These are phyloP conservation scores for Caenorhabditis wallacei DNA, from an alignment of 2,888 invertebrate genomes.

Conservation along the genomic window DNA sequence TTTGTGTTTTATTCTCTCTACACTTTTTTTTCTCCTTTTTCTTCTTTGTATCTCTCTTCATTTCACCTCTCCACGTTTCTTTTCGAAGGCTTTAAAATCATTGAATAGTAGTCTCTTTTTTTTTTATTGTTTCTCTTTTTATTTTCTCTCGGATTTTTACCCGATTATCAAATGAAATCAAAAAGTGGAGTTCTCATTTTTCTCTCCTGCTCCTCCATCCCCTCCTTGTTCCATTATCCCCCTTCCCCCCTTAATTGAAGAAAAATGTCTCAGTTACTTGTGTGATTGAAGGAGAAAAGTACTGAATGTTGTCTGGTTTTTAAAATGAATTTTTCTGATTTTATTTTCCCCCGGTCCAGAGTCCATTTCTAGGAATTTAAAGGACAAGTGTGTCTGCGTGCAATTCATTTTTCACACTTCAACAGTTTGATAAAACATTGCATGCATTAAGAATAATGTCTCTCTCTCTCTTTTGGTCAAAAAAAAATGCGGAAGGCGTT, in stretches of 20 bases:
- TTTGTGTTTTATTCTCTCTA: conserved; percentile 24
- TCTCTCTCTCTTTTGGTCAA: not conserved
- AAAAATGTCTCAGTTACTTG: not conserved
- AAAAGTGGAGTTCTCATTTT: not conserved
- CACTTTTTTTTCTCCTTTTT: not conserved
- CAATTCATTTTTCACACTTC: conserved; percentile 14
- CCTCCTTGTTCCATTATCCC: too few species aligned
- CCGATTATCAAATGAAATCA: not conserved
- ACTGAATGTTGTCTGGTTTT: not conserved
- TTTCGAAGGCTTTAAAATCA: conserved; percentile 7
- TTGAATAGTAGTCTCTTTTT: not conserved
- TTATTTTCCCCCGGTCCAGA: not conserved
- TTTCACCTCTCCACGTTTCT: not conserved
- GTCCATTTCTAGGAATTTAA: not conserved
- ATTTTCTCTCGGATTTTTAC: not conserved
- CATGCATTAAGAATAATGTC: conserved; percentile 27
- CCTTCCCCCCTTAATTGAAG: not conserved
- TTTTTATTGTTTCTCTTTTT: not conserved
- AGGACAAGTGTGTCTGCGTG: not conserved
- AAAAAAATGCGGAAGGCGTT: conserved; percentile 2
- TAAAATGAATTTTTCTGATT: not conserved
- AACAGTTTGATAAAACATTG: not conserved
- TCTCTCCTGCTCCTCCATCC: not conserved
- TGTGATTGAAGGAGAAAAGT: not conserved
- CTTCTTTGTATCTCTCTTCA: not conserved